Evolutionary conservation across 2,113 vertebrate species (phyloP), one percentile per base, ranked within the genome.

Genomic region (Ancistrus triradiatus): DNA sequence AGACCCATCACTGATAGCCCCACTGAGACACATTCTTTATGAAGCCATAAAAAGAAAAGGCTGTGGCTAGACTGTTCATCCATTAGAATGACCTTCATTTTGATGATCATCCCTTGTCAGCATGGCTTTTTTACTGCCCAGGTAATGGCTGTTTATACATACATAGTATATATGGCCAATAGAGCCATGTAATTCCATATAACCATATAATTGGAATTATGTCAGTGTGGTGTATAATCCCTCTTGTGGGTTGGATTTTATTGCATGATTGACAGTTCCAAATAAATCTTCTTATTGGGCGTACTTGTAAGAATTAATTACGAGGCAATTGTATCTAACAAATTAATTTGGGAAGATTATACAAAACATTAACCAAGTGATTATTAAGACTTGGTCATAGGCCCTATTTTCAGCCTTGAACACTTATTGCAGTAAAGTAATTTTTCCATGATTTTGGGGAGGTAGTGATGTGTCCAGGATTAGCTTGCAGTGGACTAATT

Each of bases 271-370:
- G 85, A 84, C 81, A 77, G 67, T 76, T 83, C 42, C 6, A 47
- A 81, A 83, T 83, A 82, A 82, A 83, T 83, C 77, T 85, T 63
- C 76, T 83, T 74, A 78, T 86, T 85, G 78, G 77, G 71, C 79
- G 69, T 77, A 76, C 79, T 77, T 77, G 69, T 73, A 75, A 74
- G 78, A 83, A 85, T 86, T 86, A 86, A 87, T 87, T 82, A 83
- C 67, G 73, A 80, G 78, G 69, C 79, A 86, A 86, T 87, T 84
- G 81, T 84, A 83, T 84, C 74, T 69, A 81, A 85, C 82, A 79
- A 84, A 83, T 87, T 86, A 77, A 86, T 86, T 86, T 86, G 79
- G 80, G 68, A 42, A 82, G 83, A 85, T 87, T 85, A 84, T 81
- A 81, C 77, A 81, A 82, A 77, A 73, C 80, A 86, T 86, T 86